Conservation (phyloP, 2,113 vertebrate species). For the Gymnobelideus leadbeateri region DNA sequence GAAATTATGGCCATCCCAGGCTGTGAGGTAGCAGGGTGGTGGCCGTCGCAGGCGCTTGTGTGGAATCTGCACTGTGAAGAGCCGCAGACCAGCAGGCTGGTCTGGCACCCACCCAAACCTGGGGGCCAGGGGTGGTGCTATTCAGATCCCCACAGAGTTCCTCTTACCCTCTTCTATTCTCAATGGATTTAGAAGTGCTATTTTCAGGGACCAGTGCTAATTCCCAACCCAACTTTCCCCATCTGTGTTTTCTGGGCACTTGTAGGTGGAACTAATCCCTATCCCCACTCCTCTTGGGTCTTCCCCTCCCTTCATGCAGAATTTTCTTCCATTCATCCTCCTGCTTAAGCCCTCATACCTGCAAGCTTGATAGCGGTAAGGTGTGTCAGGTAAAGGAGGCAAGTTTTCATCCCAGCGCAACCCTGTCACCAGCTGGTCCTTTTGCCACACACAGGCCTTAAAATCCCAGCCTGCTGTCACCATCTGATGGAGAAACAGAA, state of each 20-base stretch:
- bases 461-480: slow-evolving; percentile 94
- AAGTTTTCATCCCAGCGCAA: slow-evolving; percentile 93
- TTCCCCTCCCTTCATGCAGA: neutral
- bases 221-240: neutral
- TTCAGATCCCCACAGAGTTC: neutral
- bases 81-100: slow-evolving; percentile 87
- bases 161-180: slow-evolving; percentile 1
- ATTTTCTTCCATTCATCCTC: slow-evolving; percentile 6
- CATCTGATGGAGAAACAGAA: slow-evolving; percentile 81
- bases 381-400: slow-evolving; percentile 87
- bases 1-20: slow-evolving; percentile 94
- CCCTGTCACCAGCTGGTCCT: slow-evolving; percentile 88
- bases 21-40: slow-evolving; percentile 94
- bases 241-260: no score
- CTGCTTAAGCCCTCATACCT: slow-evolving; percentile 82
- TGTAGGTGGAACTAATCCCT: neutral
- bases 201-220: neutral
- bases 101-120: slow-evolving; percentile 94
- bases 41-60: slow-evolving; percentile 94
- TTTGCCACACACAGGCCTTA: slow-evolving; percentile 93
- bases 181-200: neutral
- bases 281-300: neutral
- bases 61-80: slow-evolving; percentile 97
- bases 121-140: accelerated
- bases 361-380: slow-evolving; percentile 94